These are phyloP conservation scores for Drosophila teissieri DNA, from an alignment of 1,140 invertebrate genomes.

Conservation along the genomic window DNA sequence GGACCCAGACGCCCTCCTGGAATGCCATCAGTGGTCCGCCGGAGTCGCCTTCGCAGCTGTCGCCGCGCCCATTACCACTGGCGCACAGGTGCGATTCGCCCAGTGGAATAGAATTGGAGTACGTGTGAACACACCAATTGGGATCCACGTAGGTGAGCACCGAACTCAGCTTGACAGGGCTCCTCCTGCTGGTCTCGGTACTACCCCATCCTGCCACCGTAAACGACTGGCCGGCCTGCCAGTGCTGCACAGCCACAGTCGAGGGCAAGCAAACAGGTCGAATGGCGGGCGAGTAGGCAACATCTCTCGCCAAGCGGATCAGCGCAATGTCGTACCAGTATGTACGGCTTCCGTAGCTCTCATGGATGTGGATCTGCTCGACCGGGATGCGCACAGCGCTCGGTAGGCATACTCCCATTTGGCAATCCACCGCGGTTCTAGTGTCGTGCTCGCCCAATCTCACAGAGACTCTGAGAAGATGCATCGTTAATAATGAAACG, in stretches of 20 bases:
- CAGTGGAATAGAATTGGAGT: conserved; percentile 71
- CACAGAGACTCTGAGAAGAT: conserved; percentile 69
- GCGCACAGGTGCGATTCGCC: conserved; percentile 85
- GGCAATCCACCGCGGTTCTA: conserved; percentile 84
- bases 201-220: conserved; percentile 89
- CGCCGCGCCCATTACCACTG: conserved; percentile 85
- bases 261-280: conserved; percentile 87
- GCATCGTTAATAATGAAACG: background rate
- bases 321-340: conserved; percentile 85
- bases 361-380: conserved; percentile 84
- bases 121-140: conserved; percentile 19
- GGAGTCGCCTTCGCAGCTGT: conserved; percentile 89
- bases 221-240: conserved; percentile 70
- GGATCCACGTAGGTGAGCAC: background rate
- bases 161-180: conserved; percentile 61
- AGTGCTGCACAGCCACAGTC: conserved; percentile 29
- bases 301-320: conserved; percentile 81
- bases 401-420: conserved; percentile 58
- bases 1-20: conserved; percentile 84
- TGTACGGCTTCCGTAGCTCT: conserved; percentile 48
- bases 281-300: conserved; percentile 85
- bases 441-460: conserved; percentile 86
- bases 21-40: conserved; percentile 88
- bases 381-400: conserved; percentile 46
- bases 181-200: conserved; percentile 84